Base-by-base conservation (phyloP, 2,888 invertebrate species). In the Lucinisca nassula region DNA sequence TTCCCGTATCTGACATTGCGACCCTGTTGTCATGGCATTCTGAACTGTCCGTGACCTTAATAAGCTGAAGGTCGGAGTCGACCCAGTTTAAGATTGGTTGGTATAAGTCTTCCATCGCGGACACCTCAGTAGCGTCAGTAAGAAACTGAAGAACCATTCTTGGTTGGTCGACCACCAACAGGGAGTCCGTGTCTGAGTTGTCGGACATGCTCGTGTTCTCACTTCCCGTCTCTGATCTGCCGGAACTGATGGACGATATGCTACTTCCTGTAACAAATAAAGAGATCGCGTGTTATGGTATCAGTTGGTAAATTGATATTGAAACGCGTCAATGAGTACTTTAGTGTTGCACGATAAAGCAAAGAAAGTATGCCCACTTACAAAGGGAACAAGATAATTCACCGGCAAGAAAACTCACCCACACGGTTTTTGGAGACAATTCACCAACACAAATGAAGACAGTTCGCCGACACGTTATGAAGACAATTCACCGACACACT, bases 51-150 rank as follows among this genome's bases (percentile, higher is more conserved):
- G 91, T 90, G 32, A 93, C 90, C 81, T 92, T 92, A 79, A 94
- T 91, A 40, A 94, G 89, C 45, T 92, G 88, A n/a, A 94, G 80
- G 78, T 94, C 93, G 0, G 93, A 92, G 73, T 95, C 94, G 12
- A 94, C 89, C 90, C 92, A 93, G 88, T 90, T 87, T 24, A 93
- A 81, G 21, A 94, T 89, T 4, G 93, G 92, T 51, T 93, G 93
- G 80, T 92, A 94, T 35, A 93, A 89, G 40, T 93, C 92, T 82
- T 92, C 91, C 91, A 94, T 88, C 0, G 93, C 84, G 37, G 86
- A 84, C 8, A 92, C 86, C 82, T 94, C 92, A 88, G 92, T 86
- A 1, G 93, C 79, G 79, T 94, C 93, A 45, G 93, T 92, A 10
- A 92, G 84, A 73, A 94, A 91, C 67, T 93, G 92, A 0, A 94